Percentiles rank a stretch among this genome's conserved stretches.
phyloP scores from a whole-genome alignment of 2,888 invertebrate genomes.

The Drosophila nigricruria region DNA sequence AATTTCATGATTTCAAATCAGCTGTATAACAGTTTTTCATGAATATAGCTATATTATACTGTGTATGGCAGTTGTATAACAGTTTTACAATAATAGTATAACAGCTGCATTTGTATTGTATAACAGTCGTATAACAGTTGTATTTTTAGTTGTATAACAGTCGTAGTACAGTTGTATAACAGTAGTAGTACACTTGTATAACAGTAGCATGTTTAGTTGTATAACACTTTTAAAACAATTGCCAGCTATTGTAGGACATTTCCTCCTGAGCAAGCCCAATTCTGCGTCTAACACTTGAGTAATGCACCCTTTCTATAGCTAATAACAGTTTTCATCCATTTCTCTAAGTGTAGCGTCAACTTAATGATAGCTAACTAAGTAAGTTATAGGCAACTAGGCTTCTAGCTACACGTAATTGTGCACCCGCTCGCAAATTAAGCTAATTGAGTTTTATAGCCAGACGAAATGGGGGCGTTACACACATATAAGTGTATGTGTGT shows the following conservation, averaged over 20 bases:
- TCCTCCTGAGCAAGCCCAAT: not conserved
- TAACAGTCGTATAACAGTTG: not conserved
- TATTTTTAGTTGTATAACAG: slow-evolving; percentile 10
- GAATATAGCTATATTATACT: not conserved
- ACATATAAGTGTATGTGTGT: not conserved
- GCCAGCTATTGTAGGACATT: not conserved
- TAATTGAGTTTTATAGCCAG: slow-evolving; percentile 66
- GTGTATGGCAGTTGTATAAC: not conserved
- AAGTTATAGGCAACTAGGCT: slow-evolving; percentile 24
- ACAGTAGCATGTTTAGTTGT: slow-evolving; percentile 5
- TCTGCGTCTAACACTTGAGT: not conserved
- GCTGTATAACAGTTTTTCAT: slow-evolving; percentile 7
- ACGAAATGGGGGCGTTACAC: slow-evolving; percentile 23
- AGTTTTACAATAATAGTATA: too few relatives aligned
- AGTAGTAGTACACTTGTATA: slow-evolving; percentile 3
- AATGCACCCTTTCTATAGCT: not conserved
- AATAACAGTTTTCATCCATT: not conserved
- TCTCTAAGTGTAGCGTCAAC: slow-evolving; percentile 6
- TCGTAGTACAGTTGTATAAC: not conserved
- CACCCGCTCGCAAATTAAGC: slow-evolving; percentile 58
- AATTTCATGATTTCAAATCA: not conserved
- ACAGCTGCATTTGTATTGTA: too few relatives aligned
- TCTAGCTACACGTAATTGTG: slow-evolving; percentile 19
- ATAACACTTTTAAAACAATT: slow-evolving; percentile 2
- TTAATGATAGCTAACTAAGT: slow-evolving; percentile 29